Percentiles rank a stretch among this genome's conserved stretches.
phyloP scores from a whole-genome alignment of 1,140 invertebrate genomes.

The Bombus cullumanus region DNA sequence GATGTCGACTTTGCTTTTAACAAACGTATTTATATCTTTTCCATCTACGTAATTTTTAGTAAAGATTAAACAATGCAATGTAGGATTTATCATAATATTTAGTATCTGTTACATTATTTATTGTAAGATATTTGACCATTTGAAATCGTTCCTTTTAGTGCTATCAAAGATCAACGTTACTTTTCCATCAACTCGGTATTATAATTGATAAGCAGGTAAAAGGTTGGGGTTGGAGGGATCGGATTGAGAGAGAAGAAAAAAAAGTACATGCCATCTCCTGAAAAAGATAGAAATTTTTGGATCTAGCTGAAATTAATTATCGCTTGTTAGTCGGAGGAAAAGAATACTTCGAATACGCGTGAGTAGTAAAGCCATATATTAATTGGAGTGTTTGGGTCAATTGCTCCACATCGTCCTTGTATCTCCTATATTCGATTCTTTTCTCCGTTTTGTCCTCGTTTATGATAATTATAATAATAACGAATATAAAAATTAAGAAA shows the following conservation, averaged over 20 bases:
- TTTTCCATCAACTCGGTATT: neutral
- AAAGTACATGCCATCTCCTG: constrained; percentile 78
- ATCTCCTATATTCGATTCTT: constrained; percentile 13
- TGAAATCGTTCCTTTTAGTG: neutral
- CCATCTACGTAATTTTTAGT: neutral
- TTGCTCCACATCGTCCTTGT: constrained; percentile 66
- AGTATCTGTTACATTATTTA: too few species aligned
- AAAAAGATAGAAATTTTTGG: constrained; percentile 81
- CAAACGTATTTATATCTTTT: neutral
- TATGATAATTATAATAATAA: neutral
- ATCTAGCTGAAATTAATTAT: constrained; percentile 62
- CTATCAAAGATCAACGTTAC: neutral
- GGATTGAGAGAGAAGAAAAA: constrained; percentile 71
- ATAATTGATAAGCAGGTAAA: constrained; percentile 34
- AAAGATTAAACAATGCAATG: too few species aligned
- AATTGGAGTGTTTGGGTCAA: constrained; percentile 66
- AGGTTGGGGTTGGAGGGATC: neutral
- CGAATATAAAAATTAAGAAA: neutral
- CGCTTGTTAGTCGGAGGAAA: constrained; percentile 71
- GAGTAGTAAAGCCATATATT: constrained; percentile 70
- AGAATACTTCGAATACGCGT: constrained; percentile 43
- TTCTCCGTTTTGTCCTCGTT: neutral
- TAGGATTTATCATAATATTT: too few species aligned
- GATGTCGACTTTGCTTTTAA: too few species aligned
- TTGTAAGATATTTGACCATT: neutral